Percentiles rank a stretch among this genome's conserved stretches.
Conservation (phyloP, 2,797 vertebrate genomes). For the Acipenser transmontanus region DNA sequence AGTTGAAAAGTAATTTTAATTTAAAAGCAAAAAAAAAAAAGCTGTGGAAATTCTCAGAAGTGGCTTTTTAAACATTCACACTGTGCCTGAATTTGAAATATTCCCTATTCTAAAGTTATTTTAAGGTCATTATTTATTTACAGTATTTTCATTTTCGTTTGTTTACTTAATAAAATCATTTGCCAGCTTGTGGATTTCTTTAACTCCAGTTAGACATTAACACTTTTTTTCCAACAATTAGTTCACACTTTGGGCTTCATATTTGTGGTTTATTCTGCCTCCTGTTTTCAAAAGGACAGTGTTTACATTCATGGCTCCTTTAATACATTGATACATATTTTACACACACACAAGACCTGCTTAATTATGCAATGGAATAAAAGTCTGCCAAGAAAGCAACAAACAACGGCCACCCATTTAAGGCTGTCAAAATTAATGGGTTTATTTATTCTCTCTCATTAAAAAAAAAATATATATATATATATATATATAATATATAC, state of each 20-base stretch:
- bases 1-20: neutral
- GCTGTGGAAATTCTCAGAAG: neutral
- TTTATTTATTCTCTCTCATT: neutral
- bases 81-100: neutral
- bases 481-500: too few relatives aligned
- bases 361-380: slow-evolving; percentile 15
- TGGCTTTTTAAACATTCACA: neutral
- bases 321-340: slow-evolving; percentile 5
- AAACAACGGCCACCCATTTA: slow-evolving; percentile 1
- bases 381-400: slow-evolving; percentile 8
- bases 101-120: slow-evolving; percentile 8
- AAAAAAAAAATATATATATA: neutral
- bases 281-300: slow-evolving; percentile 12
- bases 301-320: slow-evolving; percentile 11
- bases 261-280: slow-evolving; percentile 11
- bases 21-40: neutral
- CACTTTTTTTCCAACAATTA: slow-evolving; percentile 22
- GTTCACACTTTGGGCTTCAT: slow-evolving; percentile 15
- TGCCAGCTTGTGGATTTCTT: slow-evolving; percentile 12
- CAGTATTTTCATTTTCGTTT: slow-evolving; percentile 2
- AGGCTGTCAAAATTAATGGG: neutral
- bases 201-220: slow-evolving; percentile 18
- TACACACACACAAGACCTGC: neutral
- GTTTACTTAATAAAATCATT: slow-evolving; percentile 19
- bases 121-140: slow-evolving; percentile 11